Percentiles rank a stretch among this genome's conserved stretches.
phyloP scores from a whole-genome alignment of 1,140 invertebrate species.

The Pararge aegeria region DNA sequence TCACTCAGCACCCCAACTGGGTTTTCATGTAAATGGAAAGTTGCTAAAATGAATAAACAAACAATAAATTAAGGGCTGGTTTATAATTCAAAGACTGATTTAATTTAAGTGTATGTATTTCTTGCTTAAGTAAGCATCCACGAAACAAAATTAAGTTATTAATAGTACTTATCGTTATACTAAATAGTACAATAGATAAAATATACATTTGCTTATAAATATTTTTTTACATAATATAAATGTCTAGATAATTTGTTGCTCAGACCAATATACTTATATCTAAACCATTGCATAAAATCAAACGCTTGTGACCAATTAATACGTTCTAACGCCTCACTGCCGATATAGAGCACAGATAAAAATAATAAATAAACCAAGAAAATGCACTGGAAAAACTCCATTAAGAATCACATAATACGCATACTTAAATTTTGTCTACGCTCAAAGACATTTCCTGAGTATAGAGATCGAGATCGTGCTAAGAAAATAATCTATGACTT shows the following conservation, averaged over 20 bases:
- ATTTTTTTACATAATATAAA: slow-evolving; percentile 21
- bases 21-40: too few species aligned
- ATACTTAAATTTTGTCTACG: too few species aligned
- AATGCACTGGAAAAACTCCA: too few species aligned
- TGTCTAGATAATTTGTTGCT: slow-evolving; percentile 29
- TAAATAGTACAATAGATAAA: slow-evolving; percentile 30
- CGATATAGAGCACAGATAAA: too few species aligned
- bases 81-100: background rate
- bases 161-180: background rate
- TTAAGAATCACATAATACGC: too few species aligned
- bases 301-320: slow-evolving; percentile 8
- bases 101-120: slow-evolving; percentile 25
- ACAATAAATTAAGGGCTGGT: too few species aligned
- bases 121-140: slow-evolving; percentile 24
- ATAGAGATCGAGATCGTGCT: too few species aligned
- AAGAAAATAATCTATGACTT: too few species aligned
- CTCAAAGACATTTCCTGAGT: too few species aligned
- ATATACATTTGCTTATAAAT: slow-evolving; percentile 27
- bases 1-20: too few species aligned
- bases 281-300: slow-evolving; percentile 9
- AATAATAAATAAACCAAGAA: too few species aligned
- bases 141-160: slow-evolving; percentile 19
- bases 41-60: too few species aligned
- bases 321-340: background rate
- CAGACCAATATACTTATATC: slow-evolving; percentile 29